Conservation (phyloP, 2,888 invertebrate species). For the Heteropelma amictum region DNA sequence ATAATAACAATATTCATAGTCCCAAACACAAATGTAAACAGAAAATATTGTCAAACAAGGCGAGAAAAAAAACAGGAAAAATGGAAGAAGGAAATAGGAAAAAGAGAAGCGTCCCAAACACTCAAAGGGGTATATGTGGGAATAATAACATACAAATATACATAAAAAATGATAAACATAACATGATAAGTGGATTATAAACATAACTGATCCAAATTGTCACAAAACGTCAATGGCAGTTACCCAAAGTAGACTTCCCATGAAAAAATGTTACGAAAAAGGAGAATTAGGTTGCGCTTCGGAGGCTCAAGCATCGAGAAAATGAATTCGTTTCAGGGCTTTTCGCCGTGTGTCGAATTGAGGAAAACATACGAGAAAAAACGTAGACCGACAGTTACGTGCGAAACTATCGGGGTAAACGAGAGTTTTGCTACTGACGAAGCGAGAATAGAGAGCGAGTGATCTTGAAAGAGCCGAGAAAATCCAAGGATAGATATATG, state of each 20-base stretch:
- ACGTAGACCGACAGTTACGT: not conserved
- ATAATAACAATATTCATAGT: not conserved
- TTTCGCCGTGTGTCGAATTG: not conserved
- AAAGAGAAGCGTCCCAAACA: no score
- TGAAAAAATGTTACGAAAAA: no score
- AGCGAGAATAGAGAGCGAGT: constrained; percentile 14
- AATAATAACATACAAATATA: no score
- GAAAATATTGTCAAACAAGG: not conserved
- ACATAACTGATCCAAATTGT: no score
- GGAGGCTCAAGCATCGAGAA: not conserved
- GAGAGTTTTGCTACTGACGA: not conserved
- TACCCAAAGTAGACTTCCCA: no score
- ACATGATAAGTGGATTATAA: no score
- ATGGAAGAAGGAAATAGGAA: no score
- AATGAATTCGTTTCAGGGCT: not conserved
- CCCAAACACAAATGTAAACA: not conserved
- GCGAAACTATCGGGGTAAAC: constrained; percentile 12
- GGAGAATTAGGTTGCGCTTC: no score
- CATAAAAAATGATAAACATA: no score
- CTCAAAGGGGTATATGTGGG: no score
- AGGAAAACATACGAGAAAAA: not conserved
- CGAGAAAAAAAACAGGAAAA: no score
- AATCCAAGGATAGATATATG: not conserved
- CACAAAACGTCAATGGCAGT: no score
- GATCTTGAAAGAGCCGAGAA: constrained; percentile 37